These are phyloP conservation scores for Microctonus aethiopoides DNA, from an alignment of 2,888 invertebrate genomes.

Conservation along the genomic window DNA sequence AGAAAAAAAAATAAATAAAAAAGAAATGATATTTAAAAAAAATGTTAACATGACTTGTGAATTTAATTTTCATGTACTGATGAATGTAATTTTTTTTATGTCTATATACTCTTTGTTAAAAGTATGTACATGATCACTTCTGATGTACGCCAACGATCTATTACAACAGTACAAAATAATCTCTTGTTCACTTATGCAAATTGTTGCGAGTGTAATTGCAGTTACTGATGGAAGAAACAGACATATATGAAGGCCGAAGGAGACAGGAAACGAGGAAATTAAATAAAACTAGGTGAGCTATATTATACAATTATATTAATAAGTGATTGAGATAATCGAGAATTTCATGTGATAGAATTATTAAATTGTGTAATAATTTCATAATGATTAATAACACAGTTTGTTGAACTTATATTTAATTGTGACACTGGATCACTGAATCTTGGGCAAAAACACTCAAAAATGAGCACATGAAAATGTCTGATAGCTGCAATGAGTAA, in stretches of 20 bases:
- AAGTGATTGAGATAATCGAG: neutral
- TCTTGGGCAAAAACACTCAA: neutral
- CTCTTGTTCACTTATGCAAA: neutral
- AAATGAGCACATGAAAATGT: too few species aligned
- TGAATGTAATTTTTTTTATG: neutral
- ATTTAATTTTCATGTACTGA: neutral
- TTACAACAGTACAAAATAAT: neutral
- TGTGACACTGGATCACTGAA: neutral
- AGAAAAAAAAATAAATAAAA: too few species aligned
- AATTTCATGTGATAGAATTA: neutral
- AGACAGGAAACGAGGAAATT: constrained; percentile 30
- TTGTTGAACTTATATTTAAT: neutral
- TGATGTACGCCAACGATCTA: neutral
- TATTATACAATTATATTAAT: neutral
- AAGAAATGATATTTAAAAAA: too few species aligned
- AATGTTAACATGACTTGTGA: neutral
- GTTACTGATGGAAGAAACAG: neutral
- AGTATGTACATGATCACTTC: too few species aligned
- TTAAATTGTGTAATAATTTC: neutral
- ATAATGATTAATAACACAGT: neutral
- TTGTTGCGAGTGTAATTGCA: neutral
- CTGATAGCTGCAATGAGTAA: too few species aligned
- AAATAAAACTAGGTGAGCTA: constrained; percentile 24
- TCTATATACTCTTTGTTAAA: too few species aligned
- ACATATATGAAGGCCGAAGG: constrained; percentile 1